Evolutionary conservation across 2,888 invertebrate genomes (phyloP).

Genomic region (Phalera bucephala): DNA sequence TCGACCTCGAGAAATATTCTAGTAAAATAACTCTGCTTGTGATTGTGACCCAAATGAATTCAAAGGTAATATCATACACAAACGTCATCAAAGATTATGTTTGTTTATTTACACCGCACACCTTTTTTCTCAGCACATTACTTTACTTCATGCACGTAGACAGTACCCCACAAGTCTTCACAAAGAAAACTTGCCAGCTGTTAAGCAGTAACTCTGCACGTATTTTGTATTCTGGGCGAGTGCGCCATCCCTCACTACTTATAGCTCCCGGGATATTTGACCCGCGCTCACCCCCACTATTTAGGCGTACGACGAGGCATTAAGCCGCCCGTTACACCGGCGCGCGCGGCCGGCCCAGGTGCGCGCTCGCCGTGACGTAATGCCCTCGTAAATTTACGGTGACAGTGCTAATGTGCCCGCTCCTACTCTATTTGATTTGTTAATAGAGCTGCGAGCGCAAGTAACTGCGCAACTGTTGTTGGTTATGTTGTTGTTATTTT

Average conservation of each 20-base stretch:
- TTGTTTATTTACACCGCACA: too few species aligned
- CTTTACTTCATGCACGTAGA: not conserved
- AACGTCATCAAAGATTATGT: too few species aligned
- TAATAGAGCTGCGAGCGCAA: conserved; percentile 11
- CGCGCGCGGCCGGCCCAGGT: conserved; percentile 8
- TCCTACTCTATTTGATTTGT: conserved; percentile 28
- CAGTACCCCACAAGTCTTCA: not conserved
- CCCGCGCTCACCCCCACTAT: not conserved
- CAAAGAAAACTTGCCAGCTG: too few species aligned
- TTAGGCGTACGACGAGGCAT: not conserved
- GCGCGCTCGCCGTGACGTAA: conserved; percentile 12
- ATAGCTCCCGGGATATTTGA: not conserved
- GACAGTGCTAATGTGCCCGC: conserved; percentile 26
- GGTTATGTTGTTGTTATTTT: too few species aligned
- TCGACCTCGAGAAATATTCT: too few species aligned
- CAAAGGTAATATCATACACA: too few species aligned
- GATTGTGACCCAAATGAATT: too few species aligned
- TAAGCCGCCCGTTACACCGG: conserved; percentile 9
- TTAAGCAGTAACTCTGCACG: not conserved
- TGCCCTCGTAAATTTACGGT: conserved; percentile 22
- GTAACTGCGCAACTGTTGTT: too few species aligned
- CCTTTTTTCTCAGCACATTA: too few species aligned
- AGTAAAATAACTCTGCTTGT: too few species aligned
- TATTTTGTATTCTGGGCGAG: not conserved
- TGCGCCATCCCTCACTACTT: not conserved